Percentiles rank a stretch among this genome's conserved stretches.
Evolutionary conservation across 2,888 invertebrate species (phyloP).

Genomic region (Trachelus tabidus): DNA sequence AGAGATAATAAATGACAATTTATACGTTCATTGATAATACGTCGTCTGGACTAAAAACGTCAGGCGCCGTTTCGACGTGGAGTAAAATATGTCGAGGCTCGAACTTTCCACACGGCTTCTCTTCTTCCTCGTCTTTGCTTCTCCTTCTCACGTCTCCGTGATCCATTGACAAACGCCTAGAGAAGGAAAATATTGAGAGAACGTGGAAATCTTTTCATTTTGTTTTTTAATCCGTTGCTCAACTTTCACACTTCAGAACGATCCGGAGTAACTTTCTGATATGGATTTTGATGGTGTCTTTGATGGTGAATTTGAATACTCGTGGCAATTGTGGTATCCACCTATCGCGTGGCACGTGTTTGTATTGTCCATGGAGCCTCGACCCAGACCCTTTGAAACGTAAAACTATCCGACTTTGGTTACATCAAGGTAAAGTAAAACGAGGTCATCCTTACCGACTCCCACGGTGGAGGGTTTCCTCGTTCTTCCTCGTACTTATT

Average conservation of each 20-base stretch:
- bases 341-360: not conserved
- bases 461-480: not conserved
- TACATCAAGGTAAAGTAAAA: slow-evolving; percentile 4
- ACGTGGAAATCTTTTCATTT: not conserved
- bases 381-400: slow-evolving; percentile 3
- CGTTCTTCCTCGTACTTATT: not conserved
- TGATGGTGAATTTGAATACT: no score
- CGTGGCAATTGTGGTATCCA: not conserved
- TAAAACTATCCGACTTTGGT: slow-evolving; percentile 18
- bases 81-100: not conserved
- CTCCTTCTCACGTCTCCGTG: not conserved
- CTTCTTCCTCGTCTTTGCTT: not conserved
- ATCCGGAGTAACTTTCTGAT: not conserved
- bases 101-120: not conserved
- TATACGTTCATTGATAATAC: not conserved
- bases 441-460: not conserved
- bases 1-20: slow-evolving; percentile 11
- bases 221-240: not conserved
- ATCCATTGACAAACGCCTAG: not conserved
- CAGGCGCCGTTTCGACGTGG: not conserved
- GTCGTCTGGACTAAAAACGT: not conserved
- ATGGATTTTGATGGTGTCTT: not conserved
- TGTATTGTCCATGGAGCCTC: not conserved
- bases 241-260: not conserved
- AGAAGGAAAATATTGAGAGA: not conserved